Conservation (phyloP, 2,797 vertebrate genomes). For the Hippopotamyrus pictus region DNA sequence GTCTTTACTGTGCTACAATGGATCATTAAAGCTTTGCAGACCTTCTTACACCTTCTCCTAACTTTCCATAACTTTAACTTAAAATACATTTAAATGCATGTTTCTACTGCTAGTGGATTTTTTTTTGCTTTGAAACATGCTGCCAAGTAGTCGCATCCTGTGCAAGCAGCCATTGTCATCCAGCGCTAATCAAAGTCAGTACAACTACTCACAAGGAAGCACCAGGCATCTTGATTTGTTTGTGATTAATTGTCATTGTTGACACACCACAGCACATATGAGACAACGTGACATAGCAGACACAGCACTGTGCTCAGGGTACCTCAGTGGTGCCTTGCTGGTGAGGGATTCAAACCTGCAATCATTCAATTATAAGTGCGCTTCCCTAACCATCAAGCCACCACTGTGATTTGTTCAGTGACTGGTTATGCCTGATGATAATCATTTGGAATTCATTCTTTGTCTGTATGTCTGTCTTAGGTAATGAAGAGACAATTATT, state of each 20-base stretch:
- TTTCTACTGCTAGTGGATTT: not conserved
- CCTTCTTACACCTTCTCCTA: not conserved
- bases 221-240: not conserved
- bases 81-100: not conserved
- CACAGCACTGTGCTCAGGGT: too few relatives aligned
- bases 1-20: not conserved
- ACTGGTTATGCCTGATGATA: not conserved
- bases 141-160: not conserved
- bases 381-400: too few relatives aligned
- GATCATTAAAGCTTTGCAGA: not conserved
- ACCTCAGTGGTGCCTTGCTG: too few relatives aligned
- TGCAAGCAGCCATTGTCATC: not conserved
- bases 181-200: not conserved
- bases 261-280: too few relatives aligned
- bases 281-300: too few relatives aligned
- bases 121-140: not conserved
- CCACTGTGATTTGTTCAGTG: not conserved
- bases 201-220: not conserved
- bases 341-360: too few relatives aligned
- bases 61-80: not conserved
- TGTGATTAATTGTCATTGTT: too few relatives aligned
- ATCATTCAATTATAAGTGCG: too few relatives aligned
- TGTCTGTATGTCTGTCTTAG: not conserved
- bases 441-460: not conserved
- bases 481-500: not conserved